Evolutionary conservation across 2,888 invertebrate species (phyloP).

Genomic region (Eristalinus sepulchralis): DNA sequence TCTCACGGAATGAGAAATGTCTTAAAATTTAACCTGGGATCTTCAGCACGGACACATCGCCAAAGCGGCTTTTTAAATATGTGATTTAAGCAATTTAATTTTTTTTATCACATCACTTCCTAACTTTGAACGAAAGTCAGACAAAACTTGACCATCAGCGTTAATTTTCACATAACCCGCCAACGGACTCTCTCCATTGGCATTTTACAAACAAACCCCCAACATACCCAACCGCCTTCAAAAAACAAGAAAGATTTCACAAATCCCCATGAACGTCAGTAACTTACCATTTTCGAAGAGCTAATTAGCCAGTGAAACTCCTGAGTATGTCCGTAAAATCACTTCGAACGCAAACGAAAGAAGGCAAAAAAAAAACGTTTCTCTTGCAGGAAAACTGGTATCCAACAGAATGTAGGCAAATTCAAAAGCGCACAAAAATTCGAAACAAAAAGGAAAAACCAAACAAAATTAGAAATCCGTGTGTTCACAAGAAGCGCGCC

Average conservation of each 20-base stretch:
- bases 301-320: conserved; percentile 46
- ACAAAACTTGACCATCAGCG: background rate
- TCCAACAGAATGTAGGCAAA: conserved; percentile 41
- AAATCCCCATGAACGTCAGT: background rate
- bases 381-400: conserved; percentile 44
- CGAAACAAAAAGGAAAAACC: conserved; percentile 5
- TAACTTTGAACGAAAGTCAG: background rate
- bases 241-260: background rate
- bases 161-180: background rate
- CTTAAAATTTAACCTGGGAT: too few species aligned
- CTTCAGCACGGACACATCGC: too few species aligned
- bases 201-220: background rate
- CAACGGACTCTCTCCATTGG: conserved; percentile 6
- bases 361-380: background rate
- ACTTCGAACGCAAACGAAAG: background rate
- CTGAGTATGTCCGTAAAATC: conserved; percentile 3
- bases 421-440: background rate
- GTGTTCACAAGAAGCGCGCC: conserved; percentile 20
- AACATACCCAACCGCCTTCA: background rate
- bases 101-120: background rate
- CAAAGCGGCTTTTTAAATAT: too few species aligned
- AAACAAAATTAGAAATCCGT: conserved; percentile 57
- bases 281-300: conserved; percentile 52
- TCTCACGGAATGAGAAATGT: too few species aligned
- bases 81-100: too few species aligned